Evolutionary conservation across 30 jellyfish, hydroid and myxozoan genomes (phyloP).

Genomic region (Phacellophora camtschatica): DNA sequence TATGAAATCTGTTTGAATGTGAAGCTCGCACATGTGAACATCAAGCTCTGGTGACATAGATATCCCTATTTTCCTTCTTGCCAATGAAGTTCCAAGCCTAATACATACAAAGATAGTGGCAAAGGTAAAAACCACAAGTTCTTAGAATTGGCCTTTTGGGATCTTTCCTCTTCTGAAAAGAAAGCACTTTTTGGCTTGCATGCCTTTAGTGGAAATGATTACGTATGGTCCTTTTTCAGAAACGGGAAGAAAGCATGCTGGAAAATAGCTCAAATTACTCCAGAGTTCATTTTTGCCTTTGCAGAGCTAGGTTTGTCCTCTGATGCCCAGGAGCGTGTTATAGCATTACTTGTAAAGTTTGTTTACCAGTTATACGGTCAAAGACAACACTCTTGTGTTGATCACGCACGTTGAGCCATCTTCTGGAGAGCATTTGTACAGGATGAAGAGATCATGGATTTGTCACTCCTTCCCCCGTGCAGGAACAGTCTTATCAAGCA

Average conservation of each 20-base stretch:
- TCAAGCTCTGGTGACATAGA: slow-evolving; percentile 4
- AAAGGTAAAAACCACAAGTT: neutral
- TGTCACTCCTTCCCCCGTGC: slow-evolving; percentile 6
- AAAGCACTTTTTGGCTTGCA: slow-evolving; percentile 16
- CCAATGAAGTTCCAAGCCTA: neutral
- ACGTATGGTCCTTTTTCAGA: neutral
- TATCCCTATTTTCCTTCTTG: slow-evolving; percentile 8
- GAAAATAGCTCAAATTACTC: neutral
- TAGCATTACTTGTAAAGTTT: neutral
- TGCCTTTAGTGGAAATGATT: slow-evolving; percentile 17
- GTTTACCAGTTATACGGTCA: neutral
- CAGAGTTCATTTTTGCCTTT: neutral
- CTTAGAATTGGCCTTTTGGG: slow-evolving; percentile 6
- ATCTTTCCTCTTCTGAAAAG: neutral
- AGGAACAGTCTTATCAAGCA: slow-evolving; percentile 10
- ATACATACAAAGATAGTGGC: neutral
- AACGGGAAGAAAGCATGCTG: neutral
- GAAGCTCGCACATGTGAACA: too few species aligned
- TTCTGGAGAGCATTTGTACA: neutral
- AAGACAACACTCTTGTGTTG: neutral
- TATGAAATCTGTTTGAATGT: too few species aligned
- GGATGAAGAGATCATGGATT: slow-evolving; percentile 4
- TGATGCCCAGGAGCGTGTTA: neutral
- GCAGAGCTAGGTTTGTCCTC: neutral
- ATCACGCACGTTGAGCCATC: neutral